Evolutionary conservation across 2,888 invertebrate species (phyloP).

Genomic region (Andrena bicolor): DNA sequence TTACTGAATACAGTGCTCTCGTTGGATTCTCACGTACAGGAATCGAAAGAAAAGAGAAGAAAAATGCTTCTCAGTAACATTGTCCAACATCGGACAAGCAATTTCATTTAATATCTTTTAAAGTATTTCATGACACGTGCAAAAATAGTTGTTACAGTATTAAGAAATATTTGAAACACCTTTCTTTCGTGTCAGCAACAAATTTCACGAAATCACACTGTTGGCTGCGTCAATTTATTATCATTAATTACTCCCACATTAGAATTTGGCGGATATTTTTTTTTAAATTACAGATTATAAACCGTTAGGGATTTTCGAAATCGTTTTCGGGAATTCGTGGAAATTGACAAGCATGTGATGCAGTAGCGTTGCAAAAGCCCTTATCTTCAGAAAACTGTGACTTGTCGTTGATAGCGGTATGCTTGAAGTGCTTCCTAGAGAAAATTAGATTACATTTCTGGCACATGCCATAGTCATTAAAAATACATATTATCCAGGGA

Average conservation of each 20-base stretch:
- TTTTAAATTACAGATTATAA: no score
- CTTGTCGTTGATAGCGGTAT: background rate
- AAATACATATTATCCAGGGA: background rate
- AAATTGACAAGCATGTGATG: background rate
- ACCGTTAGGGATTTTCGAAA: no score
- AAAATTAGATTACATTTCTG: background rate
- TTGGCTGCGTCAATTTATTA: background rate
- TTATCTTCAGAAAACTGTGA: no score
- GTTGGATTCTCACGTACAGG: conserved; percentile 1
- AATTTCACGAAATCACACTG: background rate
- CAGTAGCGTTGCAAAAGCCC: background rate
- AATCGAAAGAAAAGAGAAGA: background rate
- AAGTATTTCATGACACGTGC: no score
- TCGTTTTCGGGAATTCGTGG: background rate
- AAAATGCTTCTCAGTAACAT: background rate
- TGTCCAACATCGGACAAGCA: no score
- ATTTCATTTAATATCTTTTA: no score
- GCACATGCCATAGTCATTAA: background rate
- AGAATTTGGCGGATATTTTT: background rate
- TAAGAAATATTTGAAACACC: background rate
- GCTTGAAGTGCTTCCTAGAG: conserved; percentile 9
- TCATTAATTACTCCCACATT: background rate
- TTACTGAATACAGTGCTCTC: background rate
- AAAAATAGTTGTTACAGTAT: no score
- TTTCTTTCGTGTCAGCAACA: background rate